Conservation (phyloP, 2,888 invertebrate species). For the Nowickia ferox region DNA sequence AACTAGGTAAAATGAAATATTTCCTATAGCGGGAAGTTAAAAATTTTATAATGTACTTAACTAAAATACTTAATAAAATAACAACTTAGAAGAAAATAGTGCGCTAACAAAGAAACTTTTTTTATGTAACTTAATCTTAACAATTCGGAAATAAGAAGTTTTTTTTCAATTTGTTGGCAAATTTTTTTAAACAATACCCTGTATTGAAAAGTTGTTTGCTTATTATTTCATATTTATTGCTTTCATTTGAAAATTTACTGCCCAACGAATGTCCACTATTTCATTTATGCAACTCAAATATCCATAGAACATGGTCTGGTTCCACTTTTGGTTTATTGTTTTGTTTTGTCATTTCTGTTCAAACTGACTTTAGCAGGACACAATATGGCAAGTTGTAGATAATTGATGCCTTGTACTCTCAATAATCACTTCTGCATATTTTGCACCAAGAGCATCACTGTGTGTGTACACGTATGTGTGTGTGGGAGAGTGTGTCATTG, state of each 20-base stretch:
- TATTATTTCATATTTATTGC: neutral
- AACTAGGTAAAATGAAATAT: no score
- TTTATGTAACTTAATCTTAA: no score
- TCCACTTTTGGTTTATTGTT: neutral
- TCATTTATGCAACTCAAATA: slow-evolving; percentile 45
- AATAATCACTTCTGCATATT: slow-evolving; percentile 61
- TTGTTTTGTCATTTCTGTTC: neutral
- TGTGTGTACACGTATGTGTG: no score
- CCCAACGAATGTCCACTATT: slow-evolving; percentile 48
- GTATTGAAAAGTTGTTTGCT: neutral
- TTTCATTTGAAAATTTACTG: neutral
- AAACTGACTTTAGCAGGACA: slow-evolving; percentile 9
- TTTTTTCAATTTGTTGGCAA: no score
- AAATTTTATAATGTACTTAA: no score
- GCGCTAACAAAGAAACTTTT: no score
- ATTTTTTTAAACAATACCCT: no score
- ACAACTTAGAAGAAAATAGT: no score
- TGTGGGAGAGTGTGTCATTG: neutral
- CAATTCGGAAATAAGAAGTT: no score
- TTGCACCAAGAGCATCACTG: neutral
- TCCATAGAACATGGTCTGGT: slow-evolving; percentile 15
- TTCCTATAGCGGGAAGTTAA: no score
- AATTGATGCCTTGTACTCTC: slow-evolving; percentile 63
- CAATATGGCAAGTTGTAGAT: slow-evolving; percentile 55
- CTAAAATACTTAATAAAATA: no score